Evolutionary conservation across 2,113 vertebrate species (phyloP).

Genomic region (Limnothrissa miodon): DNA sequence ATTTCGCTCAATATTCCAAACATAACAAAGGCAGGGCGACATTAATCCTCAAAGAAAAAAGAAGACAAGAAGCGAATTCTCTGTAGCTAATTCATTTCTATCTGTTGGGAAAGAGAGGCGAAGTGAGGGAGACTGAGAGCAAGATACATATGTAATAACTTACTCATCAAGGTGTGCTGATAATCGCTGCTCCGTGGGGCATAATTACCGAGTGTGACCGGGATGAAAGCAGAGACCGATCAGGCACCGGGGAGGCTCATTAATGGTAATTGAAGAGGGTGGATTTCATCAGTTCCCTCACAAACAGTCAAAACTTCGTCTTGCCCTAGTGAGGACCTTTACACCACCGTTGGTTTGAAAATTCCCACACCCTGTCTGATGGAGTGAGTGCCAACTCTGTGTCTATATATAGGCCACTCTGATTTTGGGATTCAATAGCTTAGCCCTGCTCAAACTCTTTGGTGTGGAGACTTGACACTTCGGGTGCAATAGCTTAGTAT

Average conservation of each 20-base stretch:
- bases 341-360: no score
- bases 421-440: no score
- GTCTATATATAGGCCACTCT: no score
- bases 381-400: no score
- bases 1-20: constrained; percentile 8
- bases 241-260: constrained; percentile 5
- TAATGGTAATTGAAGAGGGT: not conserved
- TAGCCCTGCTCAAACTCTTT: no score
- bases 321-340: not conserved
- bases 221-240: not conserved
- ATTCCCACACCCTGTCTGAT: no score
- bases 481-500: no score
- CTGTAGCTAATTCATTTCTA: constrained; percentile 12
- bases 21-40: constrained; percentile 4
- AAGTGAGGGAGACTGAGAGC: not conserved
- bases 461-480: no score
- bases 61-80: not conserved
- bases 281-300: not conserved
- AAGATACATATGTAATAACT: constrained; percentile 10
- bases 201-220: not conserved
- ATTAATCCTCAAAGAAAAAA: not conserved
- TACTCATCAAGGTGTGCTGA: not conserved
- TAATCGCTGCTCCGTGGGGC: constrained; percentile 1
- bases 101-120: not conserved
- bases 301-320: not conserved